These are phyloP conservation scores for Coelogynopora nodosa DNA, from an alignment of 2,888 invertebrate species.

Conservation along the genomic window DNA sequence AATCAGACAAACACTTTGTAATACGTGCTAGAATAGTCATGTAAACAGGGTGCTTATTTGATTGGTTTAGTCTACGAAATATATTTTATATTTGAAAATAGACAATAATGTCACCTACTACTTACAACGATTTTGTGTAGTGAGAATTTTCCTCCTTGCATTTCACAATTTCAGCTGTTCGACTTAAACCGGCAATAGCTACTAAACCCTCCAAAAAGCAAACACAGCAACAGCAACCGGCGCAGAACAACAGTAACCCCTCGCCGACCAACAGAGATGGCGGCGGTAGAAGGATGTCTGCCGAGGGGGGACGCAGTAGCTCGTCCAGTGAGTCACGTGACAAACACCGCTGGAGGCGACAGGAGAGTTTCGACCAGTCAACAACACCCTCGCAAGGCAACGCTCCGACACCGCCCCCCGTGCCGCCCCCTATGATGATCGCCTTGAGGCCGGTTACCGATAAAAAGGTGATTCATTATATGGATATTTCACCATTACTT, in stretches of 20 bases:
- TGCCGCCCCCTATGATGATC: background rate
- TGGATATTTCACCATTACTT: too few species aligned
- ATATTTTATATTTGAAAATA: too few species aligned
- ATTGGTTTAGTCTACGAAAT: too few species aligned
- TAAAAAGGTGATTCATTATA: background rate
- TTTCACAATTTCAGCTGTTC: background rate
- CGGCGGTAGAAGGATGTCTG: background rate
- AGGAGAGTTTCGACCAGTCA: background rate
- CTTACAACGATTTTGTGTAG: too few species aligned
- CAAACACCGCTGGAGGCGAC: background rate
- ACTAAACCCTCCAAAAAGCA: slow-evolving; percentile 2
- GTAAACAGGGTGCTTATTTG: too few species aligned
- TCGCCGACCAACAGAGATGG: background rate
- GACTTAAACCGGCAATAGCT: background rate
- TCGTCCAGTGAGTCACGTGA: background rate
- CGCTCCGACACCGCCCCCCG: background rate
- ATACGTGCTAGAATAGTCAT: too few species aligned
- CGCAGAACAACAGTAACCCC: background rate
- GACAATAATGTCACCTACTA: too few species aligned
- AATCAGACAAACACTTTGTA: too few species aligned
- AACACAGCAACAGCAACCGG: background rate
- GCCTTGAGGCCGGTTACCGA: background rate
- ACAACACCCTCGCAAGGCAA: background rate
- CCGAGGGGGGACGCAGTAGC: background rate
- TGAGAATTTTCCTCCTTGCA: too few species aligned